Percentiles rank a stretch among this genome's conserved stretches.
Conservation (phyloP, 37 sponge, comb jelly and placozoan species). For the Ianthella basta region DNA sequence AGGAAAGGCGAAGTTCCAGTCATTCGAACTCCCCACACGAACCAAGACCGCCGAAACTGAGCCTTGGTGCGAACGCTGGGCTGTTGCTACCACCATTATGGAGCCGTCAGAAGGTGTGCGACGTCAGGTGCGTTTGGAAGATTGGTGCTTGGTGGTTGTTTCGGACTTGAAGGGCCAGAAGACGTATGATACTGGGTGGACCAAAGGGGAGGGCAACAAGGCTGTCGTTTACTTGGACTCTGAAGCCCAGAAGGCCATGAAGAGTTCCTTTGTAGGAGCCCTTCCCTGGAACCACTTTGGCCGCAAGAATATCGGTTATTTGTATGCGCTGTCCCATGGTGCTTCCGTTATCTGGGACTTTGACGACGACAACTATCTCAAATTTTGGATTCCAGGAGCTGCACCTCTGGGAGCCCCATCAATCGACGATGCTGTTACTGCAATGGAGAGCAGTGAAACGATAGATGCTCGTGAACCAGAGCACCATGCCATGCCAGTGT, state of each 20-base stretch:
- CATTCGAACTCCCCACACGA: background rate
- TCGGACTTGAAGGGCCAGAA: constrained; percentile 50
- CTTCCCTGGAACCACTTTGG: constrained; percentile 62
- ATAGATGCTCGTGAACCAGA: constrained; percentile 30
- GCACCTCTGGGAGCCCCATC: constrained; percentile 48
- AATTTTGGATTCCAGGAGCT: constrained; percentile 55
- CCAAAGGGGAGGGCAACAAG: constrained; percentile 37
- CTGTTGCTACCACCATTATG: constrained; percentile 56
- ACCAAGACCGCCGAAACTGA: background rate
- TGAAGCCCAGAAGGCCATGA: constrained; percentile 34
- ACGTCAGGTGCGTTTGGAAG: constrained; percentile 39
- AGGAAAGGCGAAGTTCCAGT: background rate
- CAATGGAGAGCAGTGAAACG: background rate
- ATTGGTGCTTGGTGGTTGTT: constrained; percentile 65
- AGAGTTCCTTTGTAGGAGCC: constrained; percentile 12
- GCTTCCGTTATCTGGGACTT: constrained; percentile 67
- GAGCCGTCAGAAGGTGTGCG: constrained; percentile 43
- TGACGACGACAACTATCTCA: constrained; percentile 72
- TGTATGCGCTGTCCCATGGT: constrained; percentile 64
- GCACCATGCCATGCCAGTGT: constrained; percentile 37
- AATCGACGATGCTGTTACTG: constrained; percentile 18
- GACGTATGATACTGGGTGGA: constrained; percentile 37
- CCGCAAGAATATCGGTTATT: constrained; percentile 69
- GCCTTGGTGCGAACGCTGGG: constrained; percentile 49
- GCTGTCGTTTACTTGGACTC: constrained; percentile 42